A percentile compares a stretch with the other conserved stretches of the same genome.
Evolutionary conservation across 2,888 invertebrate species (phyloP).

Genomic region (Dasypogon diadema): DNA sequence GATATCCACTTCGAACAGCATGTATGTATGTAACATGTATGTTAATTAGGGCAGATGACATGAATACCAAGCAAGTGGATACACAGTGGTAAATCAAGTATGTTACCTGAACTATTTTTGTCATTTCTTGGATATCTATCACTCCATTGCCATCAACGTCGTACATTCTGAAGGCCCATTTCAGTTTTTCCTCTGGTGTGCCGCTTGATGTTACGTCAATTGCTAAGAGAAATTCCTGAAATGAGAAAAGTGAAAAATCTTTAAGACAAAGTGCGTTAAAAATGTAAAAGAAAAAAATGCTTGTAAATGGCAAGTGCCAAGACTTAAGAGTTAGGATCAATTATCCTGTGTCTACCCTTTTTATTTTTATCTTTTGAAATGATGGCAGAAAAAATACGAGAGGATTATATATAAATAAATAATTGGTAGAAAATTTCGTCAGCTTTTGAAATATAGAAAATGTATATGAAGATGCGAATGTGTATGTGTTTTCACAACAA

Average conservation of each 20-base stretch:
- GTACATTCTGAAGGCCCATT: constrained; percentile 99
- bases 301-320: neutral
- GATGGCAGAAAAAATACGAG: too few species aligned
- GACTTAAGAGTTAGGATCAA: constrained; percentile 5
- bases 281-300: neutral
- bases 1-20: too few species aligned
- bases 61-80: constrained; percentile 12
- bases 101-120: constrained; percentile 96
- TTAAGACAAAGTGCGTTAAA: neutral
- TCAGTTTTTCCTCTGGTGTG: constrained; percentile 96
- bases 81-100: neutral
- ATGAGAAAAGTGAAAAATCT: constrained; percentile 60
- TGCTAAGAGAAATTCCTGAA: constrained; percentile 95
- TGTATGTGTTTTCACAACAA: too few species aligned
- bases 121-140: constrained; percentile 99
- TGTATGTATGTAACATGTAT: too few species aligned
- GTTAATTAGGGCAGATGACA: constrained; percentile 9
- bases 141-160: constrained; percentile 98
- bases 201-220: constrained; percentile 98
- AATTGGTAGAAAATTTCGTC: too few species aligned
- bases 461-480: too few species aligned
- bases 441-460: too few species aligned
- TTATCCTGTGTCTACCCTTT: neutral
- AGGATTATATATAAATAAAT: too few species aligned
- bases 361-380: too few species aligned